Conservation (phyloP, 1,140 invertebrate genomes). For the Drosophila oshimai region DNA sequence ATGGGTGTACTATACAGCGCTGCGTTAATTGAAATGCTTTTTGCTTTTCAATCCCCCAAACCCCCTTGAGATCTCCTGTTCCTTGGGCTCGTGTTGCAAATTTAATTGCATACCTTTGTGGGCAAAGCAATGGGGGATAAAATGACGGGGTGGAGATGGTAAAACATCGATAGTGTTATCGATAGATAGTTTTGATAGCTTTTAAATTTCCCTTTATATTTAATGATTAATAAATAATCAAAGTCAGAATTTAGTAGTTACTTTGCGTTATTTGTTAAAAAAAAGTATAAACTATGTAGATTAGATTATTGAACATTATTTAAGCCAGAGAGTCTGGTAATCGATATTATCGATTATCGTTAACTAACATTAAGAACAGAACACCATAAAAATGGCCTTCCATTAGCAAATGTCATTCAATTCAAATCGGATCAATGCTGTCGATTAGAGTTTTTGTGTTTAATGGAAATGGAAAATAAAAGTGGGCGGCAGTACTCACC, state of each 20-base stretch:
- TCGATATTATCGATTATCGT: no score
- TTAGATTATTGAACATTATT: no score
- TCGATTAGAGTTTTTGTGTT: slow-evolving; percentile 6
- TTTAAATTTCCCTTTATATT: no score
- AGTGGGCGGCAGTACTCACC: slow-evolving; percentile 56
- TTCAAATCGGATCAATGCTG: neutral
- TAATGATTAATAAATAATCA: no score
- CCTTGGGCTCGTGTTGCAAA: slow-evolving; percentile 34
- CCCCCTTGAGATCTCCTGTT: neutral
- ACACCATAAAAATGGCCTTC: neutral
- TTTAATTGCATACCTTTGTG: slow-evolving; percentile 32
- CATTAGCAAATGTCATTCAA: slow-evolving; percentile 8
- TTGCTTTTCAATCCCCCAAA: slow-evolving; percentile 40
- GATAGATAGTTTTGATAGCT: no score
- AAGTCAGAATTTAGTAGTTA: no score
- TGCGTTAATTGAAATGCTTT: slow-evolving; percentile 60
- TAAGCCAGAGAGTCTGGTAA: no score
- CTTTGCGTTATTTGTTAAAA: no score
- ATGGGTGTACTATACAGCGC: neutral
- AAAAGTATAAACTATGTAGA: no score
- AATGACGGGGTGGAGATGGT: neutral
- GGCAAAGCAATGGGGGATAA: neutral
- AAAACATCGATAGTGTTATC: neutral
- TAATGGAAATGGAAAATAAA: neutral
- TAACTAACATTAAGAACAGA: no score